Percentiles rank a stretch among this genome's conserved stretches.
Evolutionary conservation across 2,113 vertebrate genomes (phyloP).

Genomic region (Coracopsis vasa): DNA sequence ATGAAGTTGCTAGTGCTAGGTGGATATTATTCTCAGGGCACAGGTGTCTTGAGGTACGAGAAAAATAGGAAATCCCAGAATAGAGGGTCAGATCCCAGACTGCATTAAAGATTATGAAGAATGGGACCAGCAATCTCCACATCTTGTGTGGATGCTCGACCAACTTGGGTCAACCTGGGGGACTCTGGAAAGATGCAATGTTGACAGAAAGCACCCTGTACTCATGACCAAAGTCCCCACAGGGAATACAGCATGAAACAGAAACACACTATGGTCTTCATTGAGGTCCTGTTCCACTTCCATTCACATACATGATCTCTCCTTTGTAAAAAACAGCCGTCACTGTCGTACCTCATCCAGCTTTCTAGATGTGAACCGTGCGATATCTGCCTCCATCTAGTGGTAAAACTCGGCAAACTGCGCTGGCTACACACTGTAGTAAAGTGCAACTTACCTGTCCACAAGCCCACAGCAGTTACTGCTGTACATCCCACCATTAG

Average conservation of each 20-base stretch:
- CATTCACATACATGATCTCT: accelerated
- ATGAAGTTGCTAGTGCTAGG: neutral
- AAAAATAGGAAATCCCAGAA: neutral
- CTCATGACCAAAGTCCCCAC: neutral
- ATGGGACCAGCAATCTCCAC: neutral
- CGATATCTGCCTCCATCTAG: slow-evolving; percentile 36
- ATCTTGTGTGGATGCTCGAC: accelerated
- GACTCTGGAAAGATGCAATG: neutral
- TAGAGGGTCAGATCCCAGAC: neutral
- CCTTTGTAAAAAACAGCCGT: neutral
- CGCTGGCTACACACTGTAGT: accelerated
- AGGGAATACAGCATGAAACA: neutral
- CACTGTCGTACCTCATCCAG: accelerated
- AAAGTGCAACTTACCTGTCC: accelerated
- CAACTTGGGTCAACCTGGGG: neutral
- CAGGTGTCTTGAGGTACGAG: neutral
- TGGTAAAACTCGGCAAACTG: neutral
- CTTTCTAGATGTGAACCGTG: accelerated
- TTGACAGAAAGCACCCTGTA: neutral
- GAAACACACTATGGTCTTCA: neutral
- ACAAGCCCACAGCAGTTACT: neutral
- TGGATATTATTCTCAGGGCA: neutral
- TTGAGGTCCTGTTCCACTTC: accelerated
- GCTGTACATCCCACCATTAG: accelerated
- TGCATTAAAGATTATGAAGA: neutral